Evolutionary conservation across 2,888 invertebrate genomes (phyloP).

Genomic region (Catocala fraxini): DNA sequence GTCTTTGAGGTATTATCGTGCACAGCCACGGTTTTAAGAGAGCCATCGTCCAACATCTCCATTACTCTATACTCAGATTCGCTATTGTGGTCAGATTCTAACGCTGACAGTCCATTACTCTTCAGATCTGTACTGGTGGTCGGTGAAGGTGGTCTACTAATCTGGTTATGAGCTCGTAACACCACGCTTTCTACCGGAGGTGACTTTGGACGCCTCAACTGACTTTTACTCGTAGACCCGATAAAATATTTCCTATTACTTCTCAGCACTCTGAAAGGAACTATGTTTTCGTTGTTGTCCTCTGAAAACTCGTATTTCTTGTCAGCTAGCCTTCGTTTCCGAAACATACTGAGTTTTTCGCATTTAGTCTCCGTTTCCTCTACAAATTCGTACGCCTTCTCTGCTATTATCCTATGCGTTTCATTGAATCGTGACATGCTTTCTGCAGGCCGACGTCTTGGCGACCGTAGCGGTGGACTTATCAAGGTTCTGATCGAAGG

Average conservation of each 20-base stretch:
- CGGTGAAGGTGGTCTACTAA: slow-evolving; percentile 73
- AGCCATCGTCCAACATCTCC: slow-evolving; percentile 85
- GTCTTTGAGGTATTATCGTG: slow-evolving; percentile 85
- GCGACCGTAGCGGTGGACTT: slow-evolving; percentile 81
- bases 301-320: slow-evolving; percentile 97
- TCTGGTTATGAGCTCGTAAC: slow-evolving; percentile 81
- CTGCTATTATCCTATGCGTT: slow-evolving; percentile 87
- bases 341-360: slow-evolving; percentile 95
- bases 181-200: slow-evolving; percentile 81
- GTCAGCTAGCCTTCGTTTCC: slow-evolving; percentile 94
- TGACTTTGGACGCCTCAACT: slow-evolving; percentile 73
- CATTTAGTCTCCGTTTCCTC: slow-evolving; percentile 94
- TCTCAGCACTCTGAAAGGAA: slow-evolving; percentile 89
- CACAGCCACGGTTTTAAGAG: slow-evolving; percentile 81
- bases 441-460: slow-evolving; percentile 80
- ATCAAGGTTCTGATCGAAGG: slow-evolving; percentile 83
- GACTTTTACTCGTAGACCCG: slow-evolving; percentile 71
- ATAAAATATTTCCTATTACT: slow-evolving; percentile 85
- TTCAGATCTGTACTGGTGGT: slow-evolving; percentile 67
- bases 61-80: slow-evolving; percentile 83
- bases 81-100: slow-evolving; percentile 77
- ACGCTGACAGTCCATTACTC: slow-evolving; percentile 57
- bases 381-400: slow-evolving; percentile 94
- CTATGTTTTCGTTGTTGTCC: slow-evolving; percentile 90
- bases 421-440: slow-evolving; percentile 86